Base-by-base conservation (phyloP, 92 coral and sea anemone genomes). In the Hydrozoanthus gracilis region DNA sequence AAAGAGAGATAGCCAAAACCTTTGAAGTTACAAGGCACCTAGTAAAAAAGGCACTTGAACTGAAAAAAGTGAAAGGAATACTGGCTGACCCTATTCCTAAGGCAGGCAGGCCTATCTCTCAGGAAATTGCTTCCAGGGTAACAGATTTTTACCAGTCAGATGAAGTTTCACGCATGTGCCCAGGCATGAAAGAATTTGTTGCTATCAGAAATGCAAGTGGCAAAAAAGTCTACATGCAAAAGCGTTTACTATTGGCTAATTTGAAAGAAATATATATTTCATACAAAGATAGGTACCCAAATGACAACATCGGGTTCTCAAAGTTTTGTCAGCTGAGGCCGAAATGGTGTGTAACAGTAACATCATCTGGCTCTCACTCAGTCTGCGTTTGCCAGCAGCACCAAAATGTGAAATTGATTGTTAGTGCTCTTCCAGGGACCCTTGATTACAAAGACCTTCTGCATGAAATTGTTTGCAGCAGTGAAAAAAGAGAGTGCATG, bases 241-340 rank as follows among this genome's bases (percentile, higher is more conserved):
- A 65, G 71, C 71, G 71, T 65, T 65, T 62, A 1, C 68, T 80
- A 73, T 16, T 82, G 44, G 86, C 51, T 13, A 82, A 82, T 64
- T 64, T 82, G 44, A 70, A 39, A 47, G 86, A 61, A 82, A 54
- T 60, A n/a, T 82, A 44, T 82, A 27, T 82, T 71, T 39, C 70
- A 35, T 82, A 65, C 76, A 82, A 82, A 47, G 76, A 62, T 66
- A 82, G 73, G 14, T 65, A 52, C 51, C 18, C 60, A 17, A 72
- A 54, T 64, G 75, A 82, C 52, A 11, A 60, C 58, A 55, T 65
- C 44, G 86, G 86, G 60, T 82, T 62, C 73, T 66, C 76, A 20
- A 82, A 62, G 76, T 66, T 82, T 71, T 83, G 87, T 13, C 68
- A 83, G 64, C 78, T 83, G 15, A 73, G 87, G 67, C 78, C 77